phyloP scores from a whole-genome alignment of 2,888 invertebrate species.

The Chrysina gloriosa region DNA sequence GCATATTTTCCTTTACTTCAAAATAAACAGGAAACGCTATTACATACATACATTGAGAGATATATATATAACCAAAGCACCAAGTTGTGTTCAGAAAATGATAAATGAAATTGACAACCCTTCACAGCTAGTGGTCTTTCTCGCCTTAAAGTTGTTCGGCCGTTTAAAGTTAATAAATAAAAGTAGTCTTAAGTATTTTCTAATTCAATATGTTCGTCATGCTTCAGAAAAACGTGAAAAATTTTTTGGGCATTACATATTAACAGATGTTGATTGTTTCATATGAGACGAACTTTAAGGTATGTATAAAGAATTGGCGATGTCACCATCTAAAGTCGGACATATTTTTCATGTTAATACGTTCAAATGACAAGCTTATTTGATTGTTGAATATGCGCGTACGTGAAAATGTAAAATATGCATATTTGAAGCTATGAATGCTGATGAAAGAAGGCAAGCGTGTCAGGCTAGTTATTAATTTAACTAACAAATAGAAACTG shows the following conservation, averaged over 20 bases:
- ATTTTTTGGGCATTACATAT: slow-evolving; percentile 36
- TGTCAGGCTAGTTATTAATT: too few species aligned
- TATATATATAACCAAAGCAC: slow-evolving; percentile 63
- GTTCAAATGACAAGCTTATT: too few species aligned
- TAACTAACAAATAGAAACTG: too few species aligned
- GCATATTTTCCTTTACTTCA: slow-evolving; percentile 27
- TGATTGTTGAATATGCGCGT: too few species aligned
- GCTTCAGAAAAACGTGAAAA: slow-evolving; percentile 17
- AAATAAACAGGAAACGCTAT: neutral
- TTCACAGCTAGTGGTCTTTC: slow-evolving; percentile 3
- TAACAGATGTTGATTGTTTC: neutral
- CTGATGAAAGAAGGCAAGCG: too few species aligned
- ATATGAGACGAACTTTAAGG: slow-evolving; percentile 4
- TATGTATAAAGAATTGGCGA: slow-evolving; percentile 19
- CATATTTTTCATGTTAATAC: too few species aligned
- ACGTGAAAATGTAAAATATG: too few species aligned
- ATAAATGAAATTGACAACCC: slow-evolving; percentile 20
- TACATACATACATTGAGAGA: slow-evolving; percentile 24
- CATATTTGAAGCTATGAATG: too few species aligned
- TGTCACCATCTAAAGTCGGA: too few species aligned
- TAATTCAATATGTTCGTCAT: slow-evolving; percentile 22
- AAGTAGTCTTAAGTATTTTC: slow-evolving; percentile 34
- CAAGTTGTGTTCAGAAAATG: slow-evolving; percentile 63
- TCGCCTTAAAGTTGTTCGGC: slow-evolving; percentile 34
- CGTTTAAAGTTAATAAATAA: slow-evolving; percentile 20